A percentile compares a stretch with the other conserved stretches of the same genome.
Conservation (phyloP, 2,113 vertebrate species). For the Thermophis baileyi region DNA sequence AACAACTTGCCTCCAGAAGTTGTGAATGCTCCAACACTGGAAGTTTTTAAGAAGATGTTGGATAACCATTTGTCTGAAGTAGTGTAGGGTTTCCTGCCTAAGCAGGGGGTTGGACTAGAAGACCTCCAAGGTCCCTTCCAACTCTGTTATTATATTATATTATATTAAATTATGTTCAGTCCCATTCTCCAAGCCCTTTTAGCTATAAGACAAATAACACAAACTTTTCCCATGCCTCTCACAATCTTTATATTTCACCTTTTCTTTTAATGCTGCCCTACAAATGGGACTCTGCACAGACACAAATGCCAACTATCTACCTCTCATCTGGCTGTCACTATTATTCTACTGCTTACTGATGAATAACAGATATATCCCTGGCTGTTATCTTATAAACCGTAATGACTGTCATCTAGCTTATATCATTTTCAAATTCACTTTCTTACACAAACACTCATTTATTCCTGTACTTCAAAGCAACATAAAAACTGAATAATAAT, state of each 20-base stretch:
- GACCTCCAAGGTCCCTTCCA: too few relatives aligned
- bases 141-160: too few relatives aligned
- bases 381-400: not conserved
- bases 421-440: not conserved
- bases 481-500: not conserved
- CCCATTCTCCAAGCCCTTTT: not conserved
- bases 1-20: too few relatives aligned
- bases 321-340: not conserved
- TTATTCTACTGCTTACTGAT: slow-evolving; percentile 30
- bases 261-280: not conserved
- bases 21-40: too few relatives aligned
- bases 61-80: too few relatives aligned
- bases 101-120: too few relatives aligned
- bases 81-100: too few relatives aligned
- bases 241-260: not conserved
- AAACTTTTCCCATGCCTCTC: not conserved
- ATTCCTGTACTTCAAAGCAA: slow-evolving; percentile 15
- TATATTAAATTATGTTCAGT: too few relatives aligned
- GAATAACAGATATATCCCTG: slow-evolving; percentile 37
- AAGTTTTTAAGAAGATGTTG: too few relatives aligned
- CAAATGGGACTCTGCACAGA: not conserved
- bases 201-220: not conserved
- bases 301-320: not conserved
- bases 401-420: slow-evolving; percentile 11
- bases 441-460: not conserved